Evolutionary conservation across 2,888 invertebrate genomes (phyloP), one percentile per base, ranked within the genome.

Genomic region (Bembecia ichneumoniformis): DNA sequence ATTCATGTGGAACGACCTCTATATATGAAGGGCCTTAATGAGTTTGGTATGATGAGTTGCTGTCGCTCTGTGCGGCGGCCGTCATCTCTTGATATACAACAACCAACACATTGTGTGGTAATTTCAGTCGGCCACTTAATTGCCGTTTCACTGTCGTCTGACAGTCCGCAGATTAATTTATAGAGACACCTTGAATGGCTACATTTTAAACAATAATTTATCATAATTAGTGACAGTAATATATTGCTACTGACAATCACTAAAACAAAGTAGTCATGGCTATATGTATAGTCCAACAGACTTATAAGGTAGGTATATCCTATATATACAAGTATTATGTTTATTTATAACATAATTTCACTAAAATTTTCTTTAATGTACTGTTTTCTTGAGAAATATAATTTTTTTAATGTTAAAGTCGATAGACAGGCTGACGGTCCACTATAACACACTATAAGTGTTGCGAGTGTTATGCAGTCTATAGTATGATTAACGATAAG

Each of bases 81-180:
- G 83, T 82, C 86, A 82, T 82, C 74, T 71, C 67, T 77, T 79
- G 82, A 83, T 82, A 80, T 79, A 84, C 78, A 70, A 28, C 28
- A 28, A 28, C 28, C 72, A 60, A 64, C 80, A 76, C 78, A 84
- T 83, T 86, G 83, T 87, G 83, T 84, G 83, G 83, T 83, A 83
- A 86, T 84, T 77, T 72, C 63, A 71, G 70, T 65, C 66, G 65
- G 62, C 66, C 76, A 71, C 77, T 82, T 87, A 87, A 87, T 87
- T 87, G 78, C 81, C 77, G 67, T 74, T 70, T 69, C 76, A 73
- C 74, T 75, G 71, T 74, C 74, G 74, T 77, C 77, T 71, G 78
- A 78, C 82, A 77, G 74, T 62, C 59, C 65, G 62, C 66, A 68
- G 75, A 79, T 75, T 81, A 84, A 87, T 84, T 82, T 86, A 84